These are phyloP conservation scores for Alitta virens DNA, from an alignment of 2,888 invertebrate species.

Conservation along the genomic window DNA sequence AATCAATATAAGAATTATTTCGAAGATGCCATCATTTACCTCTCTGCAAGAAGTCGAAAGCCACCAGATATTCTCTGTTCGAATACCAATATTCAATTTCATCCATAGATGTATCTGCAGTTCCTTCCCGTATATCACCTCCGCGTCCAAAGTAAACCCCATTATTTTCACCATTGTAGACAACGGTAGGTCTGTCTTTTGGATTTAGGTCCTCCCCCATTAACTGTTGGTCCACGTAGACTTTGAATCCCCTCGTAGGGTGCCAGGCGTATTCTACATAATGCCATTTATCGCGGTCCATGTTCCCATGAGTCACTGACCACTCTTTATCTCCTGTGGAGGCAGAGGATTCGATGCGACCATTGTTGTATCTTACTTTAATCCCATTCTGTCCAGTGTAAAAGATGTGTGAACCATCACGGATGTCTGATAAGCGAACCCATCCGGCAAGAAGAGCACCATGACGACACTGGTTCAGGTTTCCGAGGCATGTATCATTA, in stretches of 20 bases:
- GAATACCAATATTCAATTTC: conserved; percentile 52
- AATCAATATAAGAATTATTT: too few species aligned
- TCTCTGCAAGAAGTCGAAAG: conserved; percentile 50
- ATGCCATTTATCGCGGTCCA: conserved; percentile 42
- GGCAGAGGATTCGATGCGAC: conserved; percentile 23
- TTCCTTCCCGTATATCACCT: neutral
- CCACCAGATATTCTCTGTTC: conserved; percentile 48
- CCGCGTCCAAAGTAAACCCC: conserved; percentile 18
- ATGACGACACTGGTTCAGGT: conserved; percentile 36
- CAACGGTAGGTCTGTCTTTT: neutral
- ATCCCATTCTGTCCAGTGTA: conserved; percentile 50
- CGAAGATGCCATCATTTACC: too few species aligned
- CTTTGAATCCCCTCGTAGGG: conserved; percentile 37
- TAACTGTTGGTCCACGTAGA: conserved; percentile 40
- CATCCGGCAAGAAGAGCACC: conserved; percentile 27
- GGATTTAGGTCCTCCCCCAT: conserved; percentile 3
- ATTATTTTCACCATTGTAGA: conserved; percentile 10
- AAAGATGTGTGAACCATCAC: conserved; percentile 39
- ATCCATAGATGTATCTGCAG: conserved; percentile 45
- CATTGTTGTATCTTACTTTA: conserved; percentile 39
- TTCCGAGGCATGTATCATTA: conserved; percentile 40
- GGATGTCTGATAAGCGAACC: conserved; percentile 26
- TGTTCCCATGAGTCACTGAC: conserved; percentile 10
- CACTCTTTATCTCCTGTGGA: conserved; percentile 23
- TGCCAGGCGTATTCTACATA: conserved; percentile 52